A percentile compares a stretch with the other conserved stretches of the same genome.
Evolutionary conservation across 2,797 vertebrate species (phyloP).

Genomic region (Loriculus beryllinus): DNA sequence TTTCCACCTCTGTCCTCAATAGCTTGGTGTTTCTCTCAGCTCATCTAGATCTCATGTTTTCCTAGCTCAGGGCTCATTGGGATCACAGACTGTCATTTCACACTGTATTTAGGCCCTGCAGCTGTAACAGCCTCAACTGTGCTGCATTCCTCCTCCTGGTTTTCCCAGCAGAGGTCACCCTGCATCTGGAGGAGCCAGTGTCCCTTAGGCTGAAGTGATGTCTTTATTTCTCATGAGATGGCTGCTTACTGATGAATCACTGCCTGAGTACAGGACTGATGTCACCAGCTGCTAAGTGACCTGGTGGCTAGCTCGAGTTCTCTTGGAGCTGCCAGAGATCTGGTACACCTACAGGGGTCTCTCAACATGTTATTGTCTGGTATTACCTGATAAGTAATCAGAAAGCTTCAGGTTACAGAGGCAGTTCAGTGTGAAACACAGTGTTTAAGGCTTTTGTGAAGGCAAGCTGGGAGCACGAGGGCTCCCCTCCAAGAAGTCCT

Average conservation of each 20-base stretch:
- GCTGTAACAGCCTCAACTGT: not conserved
- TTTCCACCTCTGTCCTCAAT: not conserved
- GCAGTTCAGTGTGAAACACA: not conserved
- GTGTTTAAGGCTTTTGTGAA: not conserved
- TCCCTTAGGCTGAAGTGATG: fast-evolving
- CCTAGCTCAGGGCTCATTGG: not conserved
- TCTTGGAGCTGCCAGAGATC: not conserved
- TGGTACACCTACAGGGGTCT: not conserved
- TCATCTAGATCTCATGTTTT: not conserved
- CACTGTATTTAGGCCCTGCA: not conserved
- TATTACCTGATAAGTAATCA: not conserved
- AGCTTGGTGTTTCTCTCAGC: not conserved
- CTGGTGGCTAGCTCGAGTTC: not conserved
- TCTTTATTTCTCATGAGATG: not conserved
- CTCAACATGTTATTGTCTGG: not conserved
- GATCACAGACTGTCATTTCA: not conserved
- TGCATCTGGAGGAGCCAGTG: fast-evolving
- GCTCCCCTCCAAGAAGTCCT: not conserved
- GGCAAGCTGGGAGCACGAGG: not conserved
- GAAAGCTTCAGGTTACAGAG: not conserved
- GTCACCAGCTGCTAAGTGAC: not conserved
- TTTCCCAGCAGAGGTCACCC: conserved; percentile 32
- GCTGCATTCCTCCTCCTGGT: not conserved
- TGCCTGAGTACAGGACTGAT: not conserved
- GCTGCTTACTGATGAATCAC: not conserved